Evolutionary conservation across 1,140 invertebrate genomes (phyloP), one percentile per base, ranked within the genome.

Genomic region (Aricia agestis): DNA sequence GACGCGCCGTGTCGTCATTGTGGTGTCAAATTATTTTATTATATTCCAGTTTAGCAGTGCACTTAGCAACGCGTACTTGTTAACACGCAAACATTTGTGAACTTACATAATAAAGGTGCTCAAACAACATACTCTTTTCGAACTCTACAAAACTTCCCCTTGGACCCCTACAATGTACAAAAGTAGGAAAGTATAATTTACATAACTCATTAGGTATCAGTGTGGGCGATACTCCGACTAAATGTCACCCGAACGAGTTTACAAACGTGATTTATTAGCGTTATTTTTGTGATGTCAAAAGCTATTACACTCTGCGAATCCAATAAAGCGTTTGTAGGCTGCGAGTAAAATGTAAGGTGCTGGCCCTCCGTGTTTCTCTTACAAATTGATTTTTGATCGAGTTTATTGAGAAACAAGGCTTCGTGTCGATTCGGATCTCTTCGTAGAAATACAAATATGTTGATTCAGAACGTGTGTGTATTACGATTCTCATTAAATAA

Each of bases 371-470:
- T 52, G 45, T 52, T 52, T 52, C 45, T 52, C 13, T 52, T 52
- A 52, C 45, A 52, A 52, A 52, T 52, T 52, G 45, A 52, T 52
- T 52, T 15, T 52, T 15, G 45, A 52, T 52, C 45, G 45, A 52
- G 45, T 52, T 52, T 52, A 52, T 52, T 52, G 45, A 13, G 45
- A 52, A 52, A 52, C 45, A 52, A 52, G 45, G 45, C 45, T 52
- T 13, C 45, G 45, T 52, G 11, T 52, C 9, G 10, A 13, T 1
- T 52, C 13, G 3, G 45, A 52, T 52, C 10, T 13, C 9, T 13
- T 52, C 13, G 5, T 52, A 13, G 10, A 15, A 52, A 1, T 13
- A 1, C 45, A 52, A 52, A 1, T 1, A 5, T 52, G 7, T 52
- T 15, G 1, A 13, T 52, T 13, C 11, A 52, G 2, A 6, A 52